These are phyloP conservation scores for Muricea muricata DNA, from an alignment of 92 coral and sea anemone genomes.

Conservation along the genomic window DNA sequence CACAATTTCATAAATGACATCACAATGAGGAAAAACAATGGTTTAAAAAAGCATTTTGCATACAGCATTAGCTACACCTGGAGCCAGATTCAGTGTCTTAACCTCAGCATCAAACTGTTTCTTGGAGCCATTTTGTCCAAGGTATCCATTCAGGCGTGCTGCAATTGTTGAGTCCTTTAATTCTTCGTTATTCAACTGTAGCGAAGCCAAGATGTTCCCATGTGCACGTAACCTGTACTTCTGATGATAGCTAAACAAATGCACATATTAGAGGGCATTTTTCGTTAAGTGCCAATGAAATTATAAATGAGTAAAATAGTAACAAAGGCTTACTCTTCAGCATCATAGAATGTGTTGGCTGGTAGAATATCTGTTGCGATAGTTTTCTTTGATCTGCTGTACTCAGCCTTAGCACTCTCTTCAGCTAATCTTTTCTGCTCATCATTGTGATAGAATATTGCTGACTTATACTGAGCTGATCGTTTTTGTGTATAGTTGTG, in stretches of 20 bases:
- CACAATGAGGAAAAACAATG: not conserved
- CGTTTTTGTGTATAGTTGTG: conserved; percentile 77
- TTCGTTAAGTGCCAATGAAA: not conserved
- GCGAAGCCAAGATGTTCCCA: conserved; percentile 65
- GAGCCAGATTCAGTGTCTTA: conserved; percentile 65
- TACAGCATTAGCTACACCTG: conserved; percentile 72
- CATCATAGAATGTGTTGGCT: conserved; percentile 88
- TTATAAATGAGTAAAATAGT: too few species aligned
- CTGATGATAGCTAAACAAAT: conserved; percentile 85
- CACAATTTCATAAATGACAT: too few species aligned
- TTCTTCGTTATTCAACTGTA: conserved; percentile 76
- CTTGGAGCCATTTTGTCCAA: conserved; percentile 73
- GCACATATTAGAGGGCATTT: too few species aligned
- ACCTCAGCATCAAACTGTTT: conserved; percentile 73
- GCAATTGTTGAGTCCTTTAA: conserved; percentile 80
- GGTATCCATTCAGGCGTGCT: conserved; percentile 86
- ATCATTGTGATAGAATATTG: conserved; percentile 89
- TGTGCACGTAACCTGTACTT: conserved; percentile 80
- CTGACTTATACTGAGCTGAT: conserved; percentile 93
- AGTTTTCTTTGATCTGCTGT: conserved; percentile 58
- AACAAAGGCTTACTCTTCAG: conserved; percentile 83
- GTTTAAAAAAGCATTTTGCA: conserved; percentile 55
- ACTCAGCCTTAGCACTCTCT: conserved; percentile 73
- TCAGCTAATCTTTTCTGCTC: conserved; percentile 86
- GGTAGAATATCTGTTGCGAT: conserved; percentile 90